Conservation (phyloP, 1,140 invertebrate species). For the Mizuhopecten yessoensis region DNA sequence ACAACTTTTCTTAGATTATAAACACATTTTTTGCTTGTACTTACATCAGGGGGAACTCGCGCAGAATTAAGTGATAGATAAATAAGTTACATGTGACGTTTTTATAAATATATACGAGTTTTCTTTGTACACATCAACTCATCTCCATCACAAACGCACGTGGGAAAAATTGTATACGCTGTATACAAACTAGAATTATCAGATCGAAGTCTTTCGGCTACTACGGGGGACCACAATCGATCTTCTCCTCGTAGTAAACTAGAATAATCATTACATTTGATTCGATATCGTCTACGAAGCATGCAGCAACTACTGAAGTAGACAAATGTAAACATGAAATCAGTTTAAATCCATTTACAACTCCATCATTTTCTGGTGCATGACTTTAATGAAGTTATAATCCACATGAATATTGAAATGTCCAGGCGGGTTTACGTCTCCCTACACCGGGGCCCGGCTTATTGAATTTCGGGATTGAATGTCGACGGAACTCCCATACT, state of each 20-base stretch:
- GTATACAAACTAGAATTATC: not conserved
- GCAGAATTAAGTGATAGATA: not conserved
- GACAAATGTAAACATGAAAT: slow-evolving; percentile 25
- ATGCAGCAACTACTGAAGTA: not conserved
- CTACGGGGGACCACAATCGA: not conserved
- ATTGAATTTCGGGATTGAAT: slow-evolving; percentile 21
- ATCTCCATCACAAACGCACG: not conserved
- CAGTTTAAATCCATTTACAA: not conserved
- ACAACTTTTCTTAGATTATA: not conserved
- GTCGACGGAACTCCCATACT: not conserved
- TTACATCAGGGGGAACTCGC: not conserved
- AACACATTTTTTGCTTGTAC: slow-evolving; percentile 36
- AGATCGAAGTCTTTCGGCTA: not conserved
- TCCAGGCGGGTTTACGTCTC: not conserved
- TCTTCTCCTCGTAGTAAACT: not conserved
- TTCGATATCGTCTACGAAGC: not conserved
- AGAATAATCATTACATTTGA: slow-evolving; percentile 1
- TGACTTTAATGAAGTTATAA: not conserved
- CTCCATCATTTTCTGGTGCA: slow-evolving; percentile 17
- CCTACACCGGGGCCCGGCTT: not conserved
- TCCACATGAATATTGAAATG: not conserved
- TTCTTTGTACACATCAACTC: no score
- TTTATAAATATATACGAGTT: not conserved
- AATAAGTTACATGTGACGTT: not conserved
- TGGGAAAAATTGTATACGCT: not conserved